These are phyloP conservation scores for Pantelozetes paolii DNA, from an alignment of 2,888 invertebrate species.

Conservation along the genomic window DNA sequence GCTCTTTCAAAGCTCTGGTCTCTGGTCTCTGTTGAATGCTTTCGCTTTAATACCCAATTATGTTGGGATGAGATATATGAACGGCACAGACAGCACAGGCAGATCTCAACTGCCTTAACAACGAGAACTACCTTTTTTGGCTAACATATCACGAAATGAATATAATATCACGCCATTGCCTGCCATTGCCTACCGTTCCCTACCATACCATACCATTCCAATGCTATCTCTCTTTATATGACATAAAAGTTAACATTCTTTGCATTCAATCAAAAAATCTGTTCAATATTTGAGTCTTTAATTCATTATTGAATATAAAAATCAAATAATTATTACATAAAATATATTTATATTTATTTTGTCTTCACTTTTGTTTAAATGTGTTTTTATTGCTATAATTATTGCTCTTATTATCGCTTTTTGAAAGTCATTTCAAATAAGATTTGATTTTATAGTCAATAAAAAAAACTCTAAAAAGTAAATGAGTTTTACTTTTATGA, in stretches of 20 bases:
- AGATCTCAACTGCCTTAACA: neutral
- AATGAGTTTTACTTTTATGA: conserved; percentile 3
- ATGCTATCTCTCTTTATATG: neutral
- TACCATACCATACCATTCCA: neutral
- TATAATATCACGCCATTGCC: neutral
- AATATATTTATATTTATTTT: too few relatives aligned
- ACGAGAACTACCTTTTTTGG: neutral
- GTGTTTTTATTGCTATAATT: too few relatives aligned
- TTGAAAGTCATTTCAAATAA: too few relatives aligned
- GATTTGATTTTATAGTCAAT: too few relatives aligned
- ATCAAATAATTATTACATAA: neutral
- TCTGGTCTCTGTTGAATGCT: neutral
- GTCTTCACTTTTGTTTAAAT: too few relatives aligned
- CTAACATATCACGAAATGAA: conserved; percentile 12
- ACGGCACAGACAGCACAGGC: neutral
- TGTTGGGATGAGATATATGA: conserved; percentile 23
- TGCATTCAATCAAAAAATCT: neutral
- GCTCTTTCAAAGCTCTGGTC: neutral
- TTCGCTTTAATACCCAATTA: conserved; percentile 29
- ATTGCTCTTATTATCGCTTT: too few relatives aligned
- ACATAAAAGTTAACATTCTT: conserved; percentile 16
- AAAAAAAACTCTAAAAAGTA: neutral
- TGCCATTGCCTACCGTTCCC: neutral
- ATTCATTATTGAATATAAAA: too few relatives aligned
- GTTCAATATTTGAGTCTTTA: too few relatives aligned